Evolutionary conservation across 2,888 invertebrate species (phyloP), one percentile per base, ranked within the genome.

Genomic region (Eupithecia tripunctaria): DNA sequence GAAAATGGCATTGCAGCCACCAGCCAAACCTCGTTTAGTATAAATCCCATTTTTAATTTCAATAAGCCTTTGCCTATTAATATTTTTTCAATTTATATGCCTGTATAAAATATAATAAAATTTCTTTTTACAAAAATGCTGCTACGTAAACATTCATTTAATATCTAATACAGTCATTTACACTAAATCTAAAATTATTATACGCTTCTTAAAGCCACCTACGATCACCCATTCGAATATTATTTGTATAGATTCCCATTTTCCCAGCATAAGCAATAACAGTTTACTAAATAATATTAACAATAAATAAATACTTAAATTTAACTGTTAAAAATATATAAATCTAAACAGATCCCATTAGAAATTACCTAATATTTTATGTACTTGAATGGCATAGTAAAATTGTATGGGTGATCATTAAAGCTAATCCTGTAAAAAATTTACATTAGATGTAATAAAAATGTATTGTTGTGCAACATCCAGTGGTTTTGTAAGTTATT

Each of bases 371-470:
- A 86, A 88, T 88, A 88, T 86, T 88, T 88, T 85, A 83, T 82
- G 82, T 79, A 81, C 70, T 76, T 82, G 82, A 85, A 86, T 81
- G 80, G 80, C 77, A 65, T 69, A 73, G 65, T 71, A 64, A 77
- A 25, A 74, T 73, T 84, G 78, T 87, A 86, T 84, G 82, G 81
- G 66, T 65, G 79, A 76, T 89, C 91, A 91, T 92, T 91, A 92
- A 91, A 89, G 86, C 84, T 89, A 92, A 93, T 90, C 89, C 89
- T 81, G 78, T 90, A 88, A 92, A 87, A 86, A 91, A 91, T 91
- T 87, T 86, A 83, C 77, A 81, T 78, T 81, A 80, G 51, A 36
- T 74, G 76, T 72, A 74, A 72, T 84, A 86, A 87, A 84, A 84
- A 78, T 68, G 75, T 75, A 83, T 89, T 88, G 86, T 88, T 84